These are phyloP conservation scores for Corythornis madagascariensis DNA, from an alignment of 2,113 vertebrate genomes.

Conservation along the genomic window DNA sequence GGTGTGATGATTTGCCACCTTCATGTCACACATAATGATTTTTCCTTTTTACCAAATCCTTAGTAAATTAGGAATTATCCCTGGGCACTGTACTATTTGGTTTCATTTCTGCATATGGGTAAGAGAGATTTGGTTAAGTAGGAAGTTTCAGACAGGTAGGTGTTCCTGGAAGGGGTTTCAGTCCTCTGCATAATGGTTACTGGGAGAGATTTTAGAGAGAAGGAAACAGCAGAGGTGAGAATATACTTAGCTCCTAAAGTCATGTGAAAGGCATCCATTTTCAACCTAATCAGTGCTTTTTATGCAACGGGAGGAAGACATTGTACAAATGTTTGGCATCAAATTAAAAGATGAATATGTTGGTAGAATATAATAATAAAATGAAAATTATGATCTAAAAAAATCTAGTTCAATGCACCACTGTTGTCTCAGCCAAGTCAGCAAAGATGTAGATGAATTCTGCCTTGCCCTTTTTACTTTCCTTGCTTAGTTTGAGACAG, in stretches of 20 bases:
- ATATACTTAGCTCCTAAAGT: background rate
- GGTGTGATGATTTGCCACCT: background rate
- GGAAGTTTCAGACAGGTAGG: background rate
- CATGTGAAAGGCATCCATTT: background rate
- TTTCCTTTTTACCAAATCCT: background rate
- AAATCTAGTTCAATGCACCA: background rate
- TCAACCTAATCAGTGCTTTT: background rate
- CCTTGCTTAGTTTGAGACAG: background rate
- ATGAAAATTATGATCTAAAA: constrained; percentile 5
- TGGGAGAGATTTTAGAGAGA: background rate
- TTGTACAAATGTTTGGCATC: background rate
- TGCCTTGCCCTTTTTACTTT: background rate
- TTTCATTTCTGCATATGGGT: background rate
- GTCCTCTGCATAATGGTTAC: background rate
- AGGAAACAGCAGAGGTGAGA: background rate
- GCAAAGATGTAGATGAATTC: constrained; percentile 28
- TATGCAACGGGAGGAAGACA: background rate
- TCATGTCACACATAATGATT: background rate
- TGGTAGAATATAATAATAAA: background rate
- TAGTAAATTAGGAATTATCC: background rate
- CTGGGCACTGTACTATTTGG: background rate
- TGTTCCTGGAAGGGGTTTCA: background rate
- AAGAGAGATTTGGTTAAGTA: background rate
- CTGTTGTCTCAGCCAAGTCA: background rate
- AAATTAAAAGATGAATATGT: background rate